Percentiles rank a stretch among this genome's conserved stretches.
phyloP scores from a whole-genome alignment of 1,140 invertebrate genomes.

The Sarcophaga bullata region DNA sequence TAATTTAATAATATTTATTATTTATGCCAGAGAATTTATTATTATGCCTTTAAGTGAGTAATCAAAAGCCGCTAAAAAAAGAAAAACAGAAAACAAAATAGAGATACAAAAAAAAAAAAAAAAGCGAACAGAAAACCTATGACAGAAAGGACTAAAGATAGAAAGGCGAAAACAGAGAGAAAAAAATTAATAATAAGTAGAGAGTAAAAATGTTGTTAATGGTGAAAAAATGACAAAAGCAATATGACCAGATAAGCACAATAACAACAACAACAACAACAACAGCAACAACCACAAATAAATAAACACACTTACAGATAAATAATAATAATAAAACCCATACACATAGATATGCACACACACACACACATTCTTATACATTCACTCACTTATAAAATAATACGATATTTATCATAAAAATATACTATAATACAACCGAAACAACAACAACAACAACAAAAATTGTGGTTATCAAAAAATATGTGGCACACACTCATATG shows the following conservation, averaged over 20 bases:
- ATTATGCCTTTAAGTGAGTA: constrained; percentile 10
- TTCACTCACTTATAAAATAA: constrained; percentile 16
- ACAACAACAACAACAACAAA: not conserved
- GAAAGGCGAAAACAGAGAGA: not conserved
- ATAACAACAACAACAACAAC: constrained; percentile 14
- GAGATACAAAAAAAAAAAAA: not conserved
- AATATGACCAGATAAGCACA: constrained; percentile 20
- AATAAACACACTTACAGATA: not conserved
- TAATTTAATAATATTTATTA: constrained; percentile 27
- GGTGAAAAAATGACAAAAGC: constrained; percentile 34
- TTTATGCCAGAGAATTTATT: not conserved
- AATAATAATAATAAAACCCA: not conserved
- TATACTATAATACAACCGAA: constrained; percentile 2
- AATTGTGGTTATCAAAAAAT: constrained; percentile 36
- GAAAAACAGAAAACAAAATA: not conserved
- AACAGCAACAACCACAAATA: not conserved
- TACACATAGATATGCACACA: too few relatives aligned
- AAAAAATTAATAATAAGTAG: constrained; percentile 7
- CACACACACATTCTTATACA: not conserved
- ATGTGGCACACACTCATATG: constrained; percentile 7
- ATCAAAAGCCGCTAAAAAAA: constrained; percentile 11
- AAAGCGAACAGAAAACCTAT: not conserved
- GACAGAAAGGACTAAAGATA: not conserved
- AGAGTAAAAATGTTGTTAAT: constrained; percentile 8
- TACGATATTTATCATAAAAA: constrained; percentile 39